A percentile compares a stretch with the other conserved stretches of the same genome.
Conservation (phyloP, 2,888 invertebrate species). For the Sinodicranocentrus sp. region DNA sequence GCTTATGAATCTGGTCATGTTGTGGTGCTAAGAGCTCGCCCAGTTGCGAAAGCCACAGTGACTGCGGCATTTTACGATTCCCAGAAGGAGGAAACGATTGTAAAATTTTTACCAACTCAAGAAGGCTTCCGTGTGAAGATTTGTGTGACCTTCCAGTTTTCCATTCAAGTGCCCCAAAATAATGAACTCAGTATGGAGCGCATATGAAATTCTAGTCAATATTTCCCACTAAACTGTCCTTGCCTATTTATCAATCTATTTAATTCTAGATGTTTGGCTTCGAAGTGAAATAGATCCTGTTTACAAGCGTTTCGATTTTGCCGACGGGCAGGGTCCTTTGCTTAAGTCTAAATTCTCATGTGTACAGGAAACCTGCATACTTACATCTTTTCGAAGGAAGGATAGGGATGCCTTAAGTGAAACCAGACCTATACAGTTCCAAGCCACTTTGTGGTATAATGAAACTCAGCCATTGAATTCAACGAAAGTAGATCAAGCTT, state of each 20-base stretch:
- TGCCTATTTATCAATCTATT: too few species aligned
- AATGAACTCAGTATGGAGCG: background rate
- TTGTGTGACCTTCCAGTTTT: conserved; percentile 5
- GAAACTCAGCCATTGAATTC: background rate
- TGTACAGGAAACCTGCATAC: background rate
- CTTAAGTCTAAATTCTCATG: background rate
- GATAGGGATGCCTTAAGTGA: background rate
- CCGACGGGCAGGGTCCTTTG: background rate
- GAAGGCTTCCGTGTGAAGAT: background rate
- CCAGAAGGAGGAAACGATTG: background rate
- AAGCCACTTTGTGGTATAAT: conserved; percentile 37
- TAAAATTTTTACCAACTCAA: conserved; percentile 18
- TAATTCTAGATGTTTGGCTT: too few species aligned
- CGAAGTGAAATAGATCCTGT: conserved; percentile 16
- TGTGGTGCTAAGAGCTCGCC: conserved; percentile 43
- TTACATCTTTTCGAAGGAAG: background rate
- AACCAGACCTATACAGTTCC: background rate
- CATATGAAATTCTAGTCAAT: too few species aligned
- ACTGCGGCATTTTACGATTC: background rate
- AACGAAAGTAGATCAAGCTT: background rate
- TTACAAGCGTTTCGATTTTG: conserved; percentile 13
- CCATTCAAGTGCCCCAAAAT: background rate
- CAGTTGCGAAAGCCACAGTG: conserved; percentile 2
- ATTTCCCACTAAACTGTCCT: too few species aligned
- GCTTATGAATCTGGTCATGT: conserved; percentile 38